phyloP scores from a whole-genome alignment of 2,888 invertebrate species.

The Drosophila peninsularis region DNA sequence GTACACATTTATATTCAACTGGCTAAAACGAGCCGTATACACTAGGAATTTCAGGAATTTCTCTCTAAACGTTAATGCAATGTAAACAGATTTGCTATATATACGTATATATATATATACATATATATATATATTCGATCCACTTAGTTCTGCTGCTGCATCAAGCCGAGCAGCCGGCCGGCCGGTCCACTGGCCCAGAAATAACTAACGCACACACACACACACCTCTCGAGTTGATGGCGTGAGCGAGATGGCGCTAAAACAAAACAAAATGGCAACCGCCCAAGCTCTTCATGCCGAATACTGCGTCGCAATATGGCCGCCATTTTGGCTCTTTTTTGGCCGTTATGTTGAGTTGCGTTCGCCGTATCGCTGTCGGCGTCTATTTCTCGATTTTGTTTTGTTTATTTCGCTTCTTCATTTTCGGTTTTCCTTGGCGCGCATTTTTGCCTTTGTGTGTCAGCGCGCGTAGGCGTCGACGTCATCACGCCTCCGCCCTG shows the following conservation, averaged over 20 bases:
- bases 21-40: background rate
- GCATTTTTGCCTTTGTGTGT: slow-evolving; percentile 14
- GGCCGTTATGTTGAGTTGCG: slow-evolving; percentile 61
- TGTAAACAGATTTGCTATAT: slow-evolving; percentile 14
- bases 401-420: slow-evolving; percentile 69
- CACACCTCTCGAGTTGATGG: slow-evolving; percentile 20
- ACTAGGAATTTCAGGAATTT: slow-evolving; percentile 1
- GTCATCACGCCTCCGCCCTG: slow-evolving; percentile 52
- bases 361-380: slow-evolving; percentile 24
- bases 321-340: slow-evolving; percentile 68
- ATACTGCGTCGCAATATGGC: slow-evolving; percentile 73
- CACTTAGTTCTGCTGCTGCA: slow-evolving; percentile 7
- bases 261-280: slow-evolving; percentile 73
- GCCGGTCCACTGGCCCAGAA: slow-evolving; percentile 21
- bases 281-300: slow-evolving; percentile 51
- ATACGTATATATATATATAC: background rate
- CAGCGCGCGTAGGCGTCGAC: slow-evolving; percentile 65
- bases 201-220: background rate
- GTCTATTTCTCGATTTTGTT: slow-evolving; percentile 55
- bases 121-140: background rate
- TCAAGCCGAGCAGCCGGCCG: slow-evolving; percentile 25
- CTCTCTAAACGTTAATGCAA: background rate
- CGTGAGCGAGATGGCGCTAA: slow-evolving; percentile 43
- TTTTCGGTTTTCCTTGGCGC: slow-evolving; percentile 49
- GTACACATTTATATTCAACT: background rate